Conservation (phyloP, 2,888 invertebrate species). For the Agrotis clavis region DNA sequence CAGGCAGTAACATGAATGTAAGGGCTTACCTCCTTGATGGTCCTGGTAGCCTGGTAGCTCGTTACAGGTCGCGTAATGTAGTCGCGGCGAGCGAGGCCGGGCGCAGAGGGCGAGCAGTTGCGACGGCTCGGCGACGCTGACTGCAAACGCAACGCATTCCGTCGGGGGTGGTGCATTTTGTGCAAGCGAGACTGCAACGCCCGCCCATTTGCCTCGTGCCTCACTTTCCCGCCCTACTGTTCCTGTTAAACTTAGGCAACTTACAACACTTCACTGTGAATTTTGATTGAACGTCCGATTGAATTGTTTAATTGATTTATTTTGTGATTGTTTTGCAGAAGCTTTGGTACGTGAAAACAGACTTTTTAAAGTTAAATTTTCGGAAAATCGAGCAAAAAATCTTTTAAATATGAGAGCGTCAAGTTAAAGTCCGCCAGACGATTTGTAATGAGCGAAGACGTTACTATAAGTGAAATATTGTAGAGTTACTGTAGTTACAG, state of each 20-base stretch:
- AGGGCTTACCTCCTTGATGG: conserved; percentile 84
- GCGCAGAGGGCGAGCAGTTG: conserved; percentile 82
- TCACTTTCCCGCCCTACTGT: conserved; percentile 90
- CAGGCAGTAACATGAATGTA: conserved; percentile 80
- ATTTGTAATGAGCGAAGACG: conserved; percentile 38
- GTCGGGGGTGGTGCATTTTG: conserved; percentile 88
- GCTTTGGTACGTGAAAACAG: not conserved
- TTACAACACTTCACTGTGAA: conserved; percentile 70
- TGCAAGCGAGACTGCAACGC: conserved; percentile 90
- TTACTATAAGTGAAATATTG: conserved; percentile 48
- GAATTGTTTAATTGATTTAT: conserved; percentile 57
- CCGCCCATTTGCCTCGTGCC: conserved; percentile 89
- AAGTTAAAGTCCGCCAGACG: conserved; percentile 29
- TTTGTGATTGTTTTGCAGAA: conserved; percentile 32
- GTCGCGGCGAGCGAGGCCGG: conserved; percentile 72
- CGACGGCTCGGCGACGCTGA: conserved; percentile 83
- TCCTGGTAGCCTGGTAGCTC: conserved; percentile 87
- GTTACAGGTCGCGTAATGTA: conserved; percentile 89
- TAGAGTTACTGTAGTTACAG: conserved; percentile 66
- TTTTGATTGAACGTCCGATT: conserved; percentile 69
- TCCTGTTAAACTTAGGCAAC: conserved; percentile 78
- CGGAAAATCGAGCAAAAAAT: not conserved
- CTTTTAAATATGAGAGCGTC: not conserved
- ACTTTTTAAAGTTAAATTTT: conserved; percentile 31
- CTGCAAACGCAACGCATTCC: conserved; percentile 84